Evolutionary conservation across 2,113 vertebrate genomes (phyloP), one percentile per base, ranked within the genome.

Genomic region (Propithecus coquereli): DNA sequence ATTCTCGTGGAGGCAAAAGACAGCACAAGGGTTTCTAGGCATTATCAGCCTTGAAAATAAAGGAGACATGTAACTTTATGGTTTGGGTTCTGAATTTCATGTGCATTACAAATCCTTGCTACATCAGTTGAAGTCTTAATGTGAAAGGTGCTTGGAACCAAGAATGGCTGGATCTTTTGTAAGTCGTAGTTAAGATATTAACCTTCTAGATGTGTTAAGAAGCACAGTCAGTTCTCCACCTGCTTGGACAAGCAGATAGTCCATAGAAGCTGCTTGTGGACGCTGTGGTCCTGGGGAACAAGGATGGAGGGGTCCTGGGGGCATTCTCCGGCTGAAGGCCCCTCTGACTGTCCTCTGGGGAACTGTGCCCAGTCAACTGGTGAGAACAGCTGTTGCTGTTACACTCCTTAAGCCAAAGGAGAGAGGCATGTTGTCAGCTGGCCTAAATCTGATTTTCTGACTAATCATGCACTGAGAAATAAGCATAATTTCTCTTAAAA

Each of bases 41-140:
- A 50, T 80, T 83, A 61, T 76, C 50, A 13, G 54, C 2, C 37
- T 83, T 52, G 52, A 68, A 95, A 91, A 87, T 32, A 95, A 71
- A 94, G 88, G 82, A 95, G 74, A 83, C 76, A 20, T 9, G 22
- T 25, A 52, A 84, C 71, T 87, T 82, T 59, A 61, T 76, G 65
- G 57, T 90, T 94, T 92, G 52, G 45, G 83, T 94, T 94, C 76
- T 66, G 77, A 88, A 91, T 65, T 89, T 73, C 32, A 32, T 23
- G 6, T 93, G 22, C 43, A 71, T 93, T 73, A 40, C 8, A 70
- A 50, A 68, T 61, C 85, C 14, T n/a, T 9, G 84, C 12, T 25
- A 2, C 10, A 32, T 82, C 66, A 79, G 13, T 47, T 87, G 5
- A 66, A 89, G n/a, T 89, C 52, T 43, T 83, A 66, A 70, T 57